These are phyloP conservation scores for Nectonema munidae DNA, from an alignment of 2,888 invertebrate species.

Conservation along the genomic window DNA sequence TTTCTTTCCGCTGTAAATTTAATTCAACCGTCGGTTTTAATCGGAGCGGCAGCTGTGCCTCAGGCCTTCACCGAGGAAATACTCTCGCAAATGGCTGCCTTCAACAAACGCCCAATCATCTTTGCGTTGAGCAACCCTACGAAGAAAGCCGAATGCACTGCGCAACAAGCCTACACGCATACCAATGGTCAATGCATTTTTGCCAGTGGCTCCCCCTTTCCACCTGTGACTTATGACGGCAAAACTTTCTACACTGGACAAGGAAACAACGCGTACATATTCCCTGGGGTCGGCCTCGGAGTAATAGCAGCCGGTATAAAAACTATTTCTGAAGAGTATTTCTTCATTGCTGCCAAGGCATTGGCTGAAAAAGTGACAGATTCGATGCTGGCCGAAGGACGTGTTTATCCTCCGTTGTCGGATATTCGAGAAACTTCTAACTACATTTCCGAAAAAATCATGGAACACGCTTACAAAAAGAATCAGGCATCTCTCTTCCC, in stretches of 20 bases:
- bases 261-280: conserved; percentile 87
- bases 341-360: conserved; percentile 64
- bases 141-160: conserved; percentile 90
- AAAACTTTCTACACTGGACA: conserved; percentile 61
- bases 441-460: conserved; percentile 44
- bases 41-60: conserved; percentile 60
- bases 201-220: conserved; percentile 80
- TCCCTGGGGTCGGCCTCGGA: conserved; percentile 68
- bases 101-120: conserved; percentile 54
- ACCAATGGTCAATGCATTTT: conserved; percentile 57
- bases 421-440: conserved; percentile 52
- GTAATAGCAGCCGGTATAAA: conserved; percentile 61
- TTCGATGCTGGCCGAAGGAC: conserved; percentile 43
- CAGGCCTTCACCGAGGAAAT: conserved; percentile 70
- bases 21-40: conserved; percentile 13
- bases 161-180: conserved; percentile 52
- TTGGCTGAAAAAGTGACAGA: conserved; percentile 47
- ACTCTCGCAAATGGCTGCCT: conserved; percentile 45
- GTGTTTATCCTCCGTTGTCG: conserved; percentile 58
- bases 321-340: conserved; percentile 65
- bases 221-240: conserved; percentile 41
- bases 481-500: conserved; percentile 15
- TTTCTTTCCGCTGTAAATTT: background rate
- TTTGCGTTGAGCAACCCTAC: conserved; percentile 97
- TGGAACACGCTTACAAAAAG: conserved; percentile 44